phyloP scores from a whole-genome alignment of 37 sponge, comb jelly and placozoan species.

The Mnemiopsis leidyi region DNA sequence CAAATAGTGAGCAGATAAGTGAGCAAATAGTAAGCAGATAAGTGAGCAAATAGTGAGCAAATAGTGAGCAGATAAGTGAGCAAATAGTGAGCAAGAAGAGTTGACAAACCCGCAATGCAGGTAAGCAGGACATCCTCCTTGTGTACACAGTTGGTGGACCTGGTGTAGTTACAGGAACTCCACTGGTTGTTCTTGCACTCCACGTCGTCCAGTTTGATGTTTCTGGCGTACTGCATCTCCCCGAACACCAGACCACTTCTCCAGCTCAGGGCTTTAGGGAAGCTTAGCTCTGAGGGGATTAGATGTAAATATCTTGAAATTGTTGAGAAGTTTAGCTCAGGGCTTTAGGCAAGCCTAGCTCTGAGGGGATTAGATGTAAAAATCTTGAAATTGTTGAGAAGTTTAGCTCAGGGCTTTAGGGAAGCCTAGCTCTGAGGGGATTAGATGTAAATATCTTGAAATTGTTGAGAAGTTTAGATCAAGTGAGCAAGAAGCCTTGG shows the following conservation, averaged over 20 bases:
- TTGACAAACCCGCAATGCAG: not conserved
- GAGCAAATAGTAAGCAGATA: too few species aligned
- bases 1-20: too few species aligned
- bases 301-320: too few species aligned
- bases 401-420: not conserved
- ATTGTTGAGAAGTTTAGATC: too few species aligned
- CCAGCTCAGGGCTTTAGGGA: not conserved
- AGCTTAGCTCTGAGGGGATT: not conserved
- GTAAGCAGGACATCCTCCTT: not conserved
- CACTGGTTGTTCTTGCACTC: not conserved
- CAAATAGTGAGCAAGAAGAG: too few species aligned
- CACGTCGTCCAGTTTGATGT: not conserved
- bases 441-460: too few species aligned
- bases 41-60: too few species aligned
- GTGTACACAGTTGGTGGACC: not conserved
- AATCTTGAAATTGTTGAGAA: too few species aligned
- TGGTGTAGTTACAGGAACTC: not conserved
- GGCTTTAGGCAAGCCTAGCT: not conserved
- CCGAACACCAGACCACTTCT: not conserved
- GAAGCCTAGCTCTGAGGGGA: not conserved
- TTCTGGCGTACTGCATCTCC: not conserved
- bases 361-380: not conserved
- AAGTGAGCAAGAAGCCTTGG: too few species aligned
- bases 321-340: not conserved
- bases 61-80: too few species aligned